These are phyloP conservation scores for Dipus sagitta DNA, from an alignment of 2,797 vertebrate species.

Conservation along the genomic window DNA sequence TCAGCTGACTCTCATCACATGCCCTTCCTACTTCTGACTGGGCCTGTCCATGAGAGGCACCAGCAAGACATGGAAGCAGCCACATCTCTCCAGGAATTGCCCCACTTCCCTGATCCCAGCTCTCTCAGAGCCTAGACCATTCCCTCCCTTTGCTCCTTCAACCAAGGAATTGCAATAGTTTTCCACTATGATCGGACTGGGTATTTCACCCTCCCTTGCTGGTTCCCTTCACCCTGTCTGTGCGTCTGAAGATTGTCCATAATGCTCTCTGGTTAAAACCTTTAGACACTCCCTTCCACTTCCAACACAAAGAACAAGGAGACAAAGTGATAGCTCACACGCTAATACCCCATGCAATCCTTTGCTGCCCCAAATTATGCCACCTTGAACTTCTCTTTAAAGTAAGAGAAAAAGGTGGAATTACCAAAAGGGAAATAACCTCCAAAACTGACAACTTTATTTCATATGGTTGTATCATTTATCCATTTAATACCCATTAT, in stretches of 20 bases:
- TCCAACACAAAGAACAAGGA: not conserved
- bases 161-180: not conserved
- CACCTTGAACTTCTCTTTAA: not conserved
- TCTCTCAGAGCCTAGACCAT: not conserved
- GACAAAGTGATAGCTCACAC: not conserved
- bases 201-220: not conserved
- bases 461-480: not conserved
- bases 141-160: not conserved
- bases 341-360: not conserved
- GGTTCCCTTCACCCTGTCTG: not conserved
- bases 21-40: not conserved
- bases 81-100: rapidly evolving
- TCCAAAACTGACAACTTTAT: not conserved
- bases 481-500: not conserved
- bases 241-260: not conserved
- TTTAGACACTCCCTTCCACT: not conserved
- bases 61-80: not conserved
- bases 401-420: not conserved
- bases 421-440: not conserved
- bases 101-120: not conserved
- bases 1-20: not conserved
- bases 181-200: not conserved
- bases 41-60: not conserved
- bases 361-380: not conserved
- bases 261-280: not conserved